Evolutionary conservation across 1,140 invertebrate species (phyloP), one percentile per base, ranked within the genome.

Genomic region (Palaemon carinicauda): DNA sequence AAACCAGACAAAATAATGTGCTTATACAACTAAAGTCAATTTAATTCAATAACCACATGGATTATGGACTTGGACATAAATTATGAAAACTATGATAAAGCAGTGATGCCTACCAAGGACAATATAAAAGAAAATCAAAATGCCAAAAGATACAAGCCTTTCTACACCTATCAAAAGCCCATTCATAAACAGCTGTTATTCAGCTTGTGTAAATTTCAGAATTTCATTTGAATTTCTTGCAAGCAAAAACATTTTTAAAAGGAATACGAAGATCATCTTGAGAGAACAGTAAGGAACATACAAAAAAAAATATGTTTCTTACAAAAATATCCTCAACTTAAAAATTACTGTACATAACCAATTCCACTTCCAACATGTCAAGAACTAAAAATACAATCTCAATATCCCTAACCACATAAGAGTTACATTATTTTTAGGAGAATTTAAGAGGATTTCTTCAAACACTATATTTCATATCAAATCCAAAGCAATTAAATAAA

Each of bases 51-150:
- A 86, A 80, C 77, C 77, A 80, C 84, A 86, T 86, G 75, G 77
- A 86, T 60, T 86, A 73, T 79, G 51, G 78, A 86, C 77, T 80
- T 80, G 73, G 51, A 69, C 80, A 86, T 80, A 50, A 73, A 77
- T 80, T 73, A 79, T 86, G 84, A 80, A 80, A 86, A 86, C 84
- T 86, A 86, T 80, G 80, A 80, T 79, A 86, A 80, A 86, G 84
- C 84, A 86, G 54, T 33, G 78, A 41, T 80, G 52, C 74, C 84
- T 86, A 85, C 77, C 73, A 74, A 56, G 69, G 77, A 86, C 65
- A 74, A 86, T 71, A 86, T 31, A 24, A 69, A 69, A 69, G 65
- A 69, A 69, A 41, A 41, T 41, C 41, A 41, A 86, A 74, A 73
- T 80, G 84, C 84, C 77, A 84, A 86, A 86, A 85, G 78, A 77